Evolutionary conservation across 1,140 invertebrate species (phyloP).

Genomic region (Drosophila funebris): DNA sequence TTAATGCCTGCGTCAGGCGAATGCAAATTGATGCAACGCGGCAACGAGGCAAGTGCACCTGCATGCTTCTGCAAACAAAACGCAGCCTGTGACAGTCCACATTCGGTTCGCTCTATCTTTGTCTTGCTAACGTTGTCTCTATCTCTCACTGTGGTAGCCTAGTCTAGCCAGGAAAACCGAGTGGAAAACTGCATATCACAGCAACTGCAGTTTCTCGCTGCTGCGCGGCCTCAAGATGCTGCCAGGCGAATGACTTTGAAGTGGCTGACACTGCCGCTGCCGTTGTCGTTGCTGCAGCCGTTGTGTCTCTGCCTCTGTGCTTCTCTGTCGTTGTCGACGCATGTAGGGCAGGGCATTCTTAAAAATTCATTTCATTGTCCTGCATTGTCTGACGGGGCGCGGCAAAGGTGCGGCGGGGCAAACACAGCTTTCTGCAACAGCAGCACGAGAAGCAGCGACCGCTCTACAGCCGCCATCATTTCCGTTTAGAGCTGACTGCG

Average conservation of each 20-base stretch:
- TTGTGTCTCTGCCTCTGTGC: background rate
- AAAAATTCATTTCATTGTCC: slow-evolving; percentile 82
- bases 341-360: slow-evolving; percentile 79
- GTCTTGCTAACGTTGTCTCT: slow-evolving; percentile 6
- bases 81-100: slow-evolving; percentile 58
- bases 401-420: slow-evolving; percentile 50
- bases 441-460: slow-evolving; percentile 47
- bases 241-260: slow-evolving; percentile 76
- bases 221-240: slow-evolving; percentile 64
- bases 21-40: slow-evolving; percentile 66
- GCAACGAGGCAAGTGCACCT: slow-evolving; percentile 66
- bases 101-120: slow-evolving; percentile 7
- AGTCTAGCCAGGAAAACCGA: slow-evolving; percentile 19
- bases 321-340: slow-evolving; percentile 40
- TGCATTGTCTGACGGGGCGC: slow-evolving; percentile 70
- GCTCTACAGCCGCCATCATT: slow-evolving; percentile 77
- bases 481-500: slow-evolving; percentile 75
- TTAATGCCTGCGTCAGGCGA: slow-evolving; percentile 40
- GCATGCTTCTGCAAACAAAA: slow-evolving; percentile 72
- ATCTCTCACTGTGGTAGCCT: slow-evolving; percentile 10
- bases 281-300: background rate
- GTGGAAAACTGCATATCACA: slow-evolving; percentile 73
- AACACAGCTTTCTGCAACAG: slow-evolving; percentile 76
- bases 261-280: slow-evolving; percentile 42
- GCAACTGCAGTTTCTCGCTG: slow-evolving; percentile 41